Conservation (phyloP, 2,113 vertebrate species). For the Nibea albiflora region DNA sequence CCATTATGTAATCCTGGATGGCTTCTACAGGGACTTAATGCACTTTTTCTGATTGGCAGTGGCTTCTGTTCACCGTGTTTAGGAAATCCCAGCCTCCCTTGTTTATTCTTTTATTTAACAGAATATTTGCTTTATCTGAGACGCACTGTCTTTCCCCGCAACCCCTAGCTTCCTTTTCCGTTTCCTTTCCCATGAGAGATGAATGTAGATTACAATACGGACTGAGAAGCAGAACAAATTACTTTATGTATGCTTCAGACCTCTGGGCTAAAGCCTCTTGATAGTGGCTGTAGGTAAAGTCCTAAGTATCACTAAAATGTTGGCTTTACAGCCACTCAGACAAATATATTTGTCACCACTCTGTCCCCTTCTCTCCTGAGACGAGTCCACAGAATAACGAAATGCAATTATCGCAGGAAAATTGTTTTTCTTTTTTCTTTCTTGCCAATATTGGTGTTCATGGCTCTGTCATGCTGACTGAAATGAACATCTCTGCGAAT, state of each 20-base stretch:
- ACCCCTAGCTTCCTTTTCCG: background rate
- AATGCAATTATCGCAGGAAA: slow-evolving; percentile 44
- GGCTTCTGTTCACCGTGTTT: background rate
- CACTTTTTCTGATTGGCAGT: slow-evolving; percentile 21
- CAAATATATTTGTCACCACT: slow-evolving; percentile 22
- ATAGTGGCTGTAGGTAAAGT: background rate
- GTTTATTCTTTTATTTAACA: slow-evolving; percentile 49
- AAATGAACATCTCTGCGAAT: slow-evolving; percentile 25
- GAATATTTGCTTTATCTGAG: slow-evolving; percentile 9
- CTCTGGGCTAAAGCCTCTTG: background rate
- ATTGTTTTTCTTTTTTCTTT: slow-evolving; percentile 21
- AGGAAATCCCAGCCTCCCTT: slow-evolving; percentile 22
- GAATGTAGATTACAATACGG: background rate
- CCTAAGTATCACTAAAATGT: background rate
- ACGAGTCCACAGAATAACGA: slow-evolving; percentile 26
- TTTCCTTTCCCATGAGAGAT: background rate
- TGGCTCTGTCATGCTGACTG: background rate
- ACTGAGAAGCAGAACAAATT: slow-evolving; percentile 13
- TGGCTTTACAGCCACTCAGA: slow-evolving; percentile 21
- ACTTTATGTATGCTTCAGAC: background rate
- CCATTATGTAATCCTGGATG: slow-evolving; percentile 27
- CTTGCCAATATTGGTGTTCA: slow-evolving; percentile 9
- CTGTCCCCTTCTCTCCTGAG: slow-evolving; percentile 2
- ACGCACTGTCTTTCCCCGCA: background rate
- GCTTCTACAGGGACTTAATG: slow-evolving; percentile 22